Base-by-base conservation (phyloP, 2,113 vertebrate species). In the Phalacrocorax carbo region DNA sequence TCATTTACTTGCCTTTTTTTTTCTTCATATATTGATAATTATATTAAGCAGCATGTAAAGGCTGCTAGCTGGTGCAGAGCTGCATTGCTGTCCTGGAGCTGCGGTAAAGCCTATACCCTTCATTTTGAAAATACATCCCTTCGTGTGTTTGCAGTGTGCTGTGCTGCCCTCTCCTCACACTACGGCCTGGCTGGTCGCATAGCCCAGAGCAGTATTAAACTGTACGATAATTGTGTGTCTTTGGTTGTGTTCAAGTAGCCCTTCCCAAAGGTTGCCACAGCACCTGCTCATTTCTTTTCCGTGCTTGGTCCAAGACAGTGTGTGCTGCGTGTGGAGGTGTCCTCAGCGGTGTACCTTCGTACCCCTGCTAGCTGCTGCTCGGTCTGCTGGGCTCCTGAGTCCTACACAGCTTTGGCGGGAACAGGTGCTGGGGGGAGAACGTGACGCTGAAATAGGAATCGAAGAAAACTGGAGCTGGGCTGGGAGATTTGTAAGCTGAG, bases 1-100 rank as follows among this genome's bases (percentile, higher is more conserved):
- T 96, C 94, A 95, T 96, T 95, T 97, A 90, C 89, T 97, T 88
- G 75, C 8, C 17, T 46, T 46, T 46, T 46, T 29, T 51, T 85
- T 65, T 46, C 30, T n/a, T 18, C 21, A 38, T 96, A 61, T 95
- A 90, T 94, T 92, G 91, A 86, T 97, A 97, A 97, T 96, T 95
- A 52, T 73, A 83, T 94, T 96, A 96, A 93, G 75, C 78, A 93
- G 70, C 36, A 27, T 30, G 66, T 88, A 83, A 82, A 94, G 91
- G 42, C 83, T 80, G 75, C 29, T 91, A 51, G 86, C 61, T 93
- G 88, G 16, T 81, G 86, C 72, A 86, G 83, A 64, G 69, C 83
- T 86, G 46, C 42, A 20, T 27, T 72, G 88, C 86, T 94, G 69
- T 66, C 91, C 85, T 25, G 58, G 52, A 80, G 34, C 68, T 83